Evolutionary conservation across 2,797 vertebrate species (phyloP).

Genomic region (Delichon dasypus): DNA sequence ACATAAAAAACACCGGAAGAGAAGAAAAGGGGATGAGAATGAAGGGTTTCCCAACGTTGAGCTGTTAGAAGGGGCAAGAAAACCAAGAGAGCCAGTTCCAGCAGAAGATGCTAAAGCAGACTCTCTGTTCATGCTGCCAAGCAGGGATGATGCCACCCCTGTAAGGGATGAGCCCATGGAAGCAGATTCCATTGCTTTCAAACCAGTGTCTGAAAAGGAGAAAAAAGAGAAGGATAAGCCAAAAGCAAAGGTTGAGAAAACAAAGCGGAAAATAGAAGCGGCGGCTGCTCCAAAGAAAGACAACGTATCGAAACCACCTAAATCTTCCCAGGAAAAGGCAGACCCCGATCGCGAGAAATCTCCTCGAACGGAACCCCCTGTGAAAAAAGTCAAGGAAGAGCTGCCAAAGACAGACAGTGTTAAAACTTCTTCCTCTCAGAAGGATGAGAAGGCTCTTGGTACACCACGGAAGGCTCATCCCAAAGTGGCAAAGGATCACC

Average conservation of each 20-base stretch:
- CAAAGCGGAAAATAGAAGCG: constrained; percentile 83
- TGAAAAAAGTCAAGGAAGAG: constrained; percentile 85
- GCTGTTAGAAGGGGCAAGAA: constrained; percentile 75
- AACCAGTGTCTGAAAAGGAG: constrained; percentile 82
- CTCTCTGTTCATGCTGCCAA: constrained; percentile 78
- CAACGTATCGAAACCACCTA: constrained; percentile 52
- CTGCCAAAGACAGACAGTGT: constrained; percentile 75
- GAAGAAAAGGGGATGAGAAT: constrained; percentile 79
- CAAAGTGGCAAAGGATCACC: constrained; percentile 79
- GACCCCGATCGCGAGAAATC: constrained; percentile 79
- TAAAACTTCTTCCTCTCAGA: constrained; percentile 76
- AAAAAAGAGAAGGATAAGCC: constrained; percentile 84
- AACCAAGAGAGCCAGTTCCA: constrained; percentile 68
- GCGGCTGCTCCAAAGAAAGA: constrained; percentile 76
- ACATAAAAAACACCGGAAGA: constrained; percentile 82
- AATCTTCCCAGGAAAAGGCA: constrained; percentile 72
- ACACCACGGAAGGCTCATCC: constrained; percentile 79
- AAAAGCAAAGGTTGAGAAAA: constrained; percentile 77
- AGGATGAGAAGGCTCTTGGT: constrained; percentile 78
- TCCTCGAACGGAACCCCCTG: constrained; percentile 72
- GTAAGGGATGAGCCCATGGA: constrained; percentile 98
- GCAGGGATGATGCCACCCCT: constrained; percentile 92
- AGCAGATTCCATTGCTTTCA: constrained; percentile 80
- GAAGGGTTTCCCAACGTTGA: constrained; percentile 72
- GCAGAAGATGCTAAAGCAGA: constrained; percentile 78